phyloP scores from a whole-genome alignment of 92 coral and sea anemone species.

The Palythoa grandiflora region DNA sequence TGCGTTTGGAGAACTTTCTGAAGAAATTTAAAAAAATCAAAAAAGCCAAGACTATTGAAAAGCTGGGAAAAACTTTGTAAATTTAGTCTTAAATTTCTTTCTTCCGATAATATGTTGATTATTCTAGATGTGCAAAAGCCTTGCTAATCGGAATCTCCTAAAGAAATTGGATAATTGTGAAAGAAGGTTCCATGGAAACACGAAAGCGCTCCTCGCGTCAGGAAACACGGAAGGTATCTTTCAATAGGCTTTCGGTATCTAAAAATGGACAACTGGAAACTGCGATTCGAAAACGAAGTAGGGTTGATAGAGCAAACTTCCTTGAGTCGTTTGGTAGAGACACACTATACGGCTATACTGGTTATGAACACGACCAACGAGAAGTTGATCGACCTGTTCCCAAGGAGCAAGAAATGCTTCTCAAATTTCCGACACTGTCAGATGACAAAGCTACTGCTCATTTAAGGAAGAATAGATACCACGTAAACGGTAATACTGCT shows the following conservation, averaged over 20 bases:
- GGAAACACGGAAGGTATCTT: neutral
- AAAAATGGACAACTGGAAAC: neutral
- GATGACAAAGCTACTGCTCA: neutral
- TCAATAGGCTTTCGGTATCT: neutral
- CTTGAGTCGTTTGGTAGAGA: slow-evolving; percentile 79
- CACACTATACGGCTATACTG: slow-evolving; percentile 57
- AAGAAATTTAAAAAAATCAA: neutral
- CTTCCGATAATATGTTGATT: neutral
- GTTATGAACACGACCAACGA: slow-evolving; percentile 56
- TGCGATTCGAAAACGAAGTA: slow-evolving; percentile 48
- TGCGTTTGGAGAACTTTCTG: neutral
- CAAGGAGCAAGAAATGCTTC: neutral
- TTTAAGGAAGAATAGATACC: slow-evolving; percentile 61
- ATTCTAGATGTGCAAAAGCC: neutral
- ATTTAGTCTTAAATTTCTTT: neutral
- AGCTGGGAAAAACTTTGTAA: neutral
- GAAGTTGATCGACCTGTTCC: neutral
- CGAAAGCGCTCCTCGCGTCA: neutral
- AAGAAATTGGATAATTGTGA: neutral
- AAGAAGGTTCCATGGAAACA: neutral
- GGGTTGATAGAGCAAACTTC: slow-evolving; percentile 63
- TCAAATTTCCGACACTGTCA: neutral
- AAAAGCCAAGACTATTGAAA: neutral
- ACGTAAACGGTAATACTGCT: neutral
- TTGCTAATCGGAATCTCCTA: neutral